A percentile compares a stretch with the other conserved stretches of the same genome.
Conservation (phyloP, 2,113 vertebrate genomes). For the Prietella phreatophila region DNA sequence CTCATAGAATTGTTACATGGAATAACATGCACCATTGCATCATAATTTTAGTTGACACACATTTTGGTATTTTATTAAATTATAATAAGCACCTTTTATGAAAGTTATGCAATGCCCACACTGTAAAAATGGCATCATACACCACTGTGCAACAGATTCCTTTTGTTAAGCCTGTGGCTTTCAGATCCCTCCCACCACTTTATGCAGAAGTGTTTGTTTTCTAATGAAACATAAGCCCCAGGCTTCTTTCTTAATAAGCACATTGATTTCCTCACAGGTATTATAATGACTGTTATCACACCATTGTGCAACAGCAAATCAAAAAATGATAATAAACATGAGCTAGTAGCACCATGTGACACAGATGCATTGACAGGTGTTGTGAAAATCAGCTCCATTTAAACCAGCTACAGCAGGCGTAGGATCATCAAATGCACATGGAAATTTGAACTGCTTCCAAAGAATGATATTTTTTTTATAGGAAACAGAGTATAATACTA, state of each 20-base stretch:
- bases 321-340: constrained; percentile 67
- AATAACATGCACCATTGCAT: background rate
- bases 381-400: constrained; percentile 40
- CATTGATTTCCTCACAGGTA: constrained; percentile 64
- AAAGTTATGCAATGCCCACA: background rate
- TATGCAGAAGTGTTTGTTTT: constrained; percentile 64
- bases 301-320: constrained; percentile 58
- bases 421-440: constrained; percentile 9
- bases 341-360: constrained; percentile 39
- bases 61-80: background rate
- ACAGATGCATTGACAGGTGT: constrained; percentile 30
- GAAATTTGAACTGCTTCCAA: constrained; percentile 15
- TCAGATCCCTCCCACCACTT: constrained; percentile 27
- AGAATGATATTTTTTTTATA: background rate
- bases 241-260: constrained; percentile 68
- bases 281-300: constrained; percentile 77
- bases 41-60: background rate
- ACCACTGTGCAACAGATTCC: background rate
- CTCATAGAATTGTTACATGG: background rate
- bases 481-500: background rate
- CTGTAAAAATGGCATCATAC: background rate
- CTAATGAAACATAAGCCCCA: constrained; percentile 47
- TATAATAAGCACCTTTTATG: background rate
- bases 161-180: constrained; percentile 8
- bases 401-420: constrained; percentile 21